Evolutionary conservation across 2,797 vertebrate species (phyloP).

Genomic region (Gymnopithys bicolor): DNA sequence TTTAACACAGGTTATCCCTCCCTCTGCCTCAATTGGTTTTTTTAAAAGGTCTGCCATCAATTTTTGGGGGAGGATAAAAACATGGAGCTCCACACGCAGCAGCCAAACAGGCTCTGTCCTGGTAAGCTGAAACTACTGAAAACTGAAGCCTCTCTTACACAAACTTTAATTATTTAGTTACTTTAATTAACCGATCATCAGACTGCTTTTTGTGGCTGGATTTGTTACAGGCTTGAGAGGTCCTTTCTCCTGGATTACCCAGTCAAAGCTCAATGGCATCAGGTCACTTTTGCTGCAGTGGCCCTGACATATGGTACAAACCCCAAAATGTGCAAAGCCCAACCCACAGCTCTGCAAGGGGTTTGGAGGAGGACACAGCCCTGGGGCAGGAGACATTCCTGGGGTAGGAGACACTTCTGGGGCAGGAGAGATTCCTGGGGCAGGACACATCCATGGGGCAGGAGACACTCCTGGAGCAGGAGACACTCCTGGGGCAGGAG

Average conservation of each 20-base stretch:
- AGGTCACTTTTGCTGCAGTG: accelerated
- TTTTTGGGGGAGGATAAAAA: slow-evolving; percentile 5
- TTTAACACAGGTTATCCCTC: slow-evolving; percentile 67
- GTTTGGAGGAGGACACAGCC: not conserved
- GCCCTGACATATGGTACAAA: not conserved
- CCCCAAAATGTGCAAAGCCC: not conserved
- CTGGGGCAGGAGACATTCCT: not conserved
- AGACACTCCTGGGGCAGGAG: not conserved
- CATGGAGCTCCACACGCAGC: not conserved
- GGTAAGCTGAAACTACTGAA: slow-evolving; percentile 7
- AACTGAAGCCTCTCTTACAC: not conserved
- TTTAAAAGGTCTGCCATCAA: not conserved
- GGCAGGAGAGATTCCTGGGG: not conserved
- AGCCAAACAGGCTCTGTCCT: not conserved
- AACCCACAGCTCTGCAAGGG: accelerated
- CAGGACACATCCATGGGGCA: not conserved
- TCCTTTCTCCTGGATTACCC: accelerated
- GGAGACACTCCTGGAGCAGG: not conserved
- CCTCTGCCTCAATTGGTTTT: slow-evolving; percentile 30
- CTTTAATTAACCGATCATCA: slow-evolving; percentile 62
- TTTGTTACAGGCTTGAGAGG: not conserved
- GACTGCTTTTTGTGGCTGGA: not conserved
- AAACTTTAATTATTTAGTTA: slow-evolving; percentile 68
- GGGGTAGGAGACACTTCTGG: not conserved
- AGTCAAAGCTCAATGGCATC: not conserved